Conservation (phyloP, 2,797 vertebrate species). For the Chelon auratus region DNA sequence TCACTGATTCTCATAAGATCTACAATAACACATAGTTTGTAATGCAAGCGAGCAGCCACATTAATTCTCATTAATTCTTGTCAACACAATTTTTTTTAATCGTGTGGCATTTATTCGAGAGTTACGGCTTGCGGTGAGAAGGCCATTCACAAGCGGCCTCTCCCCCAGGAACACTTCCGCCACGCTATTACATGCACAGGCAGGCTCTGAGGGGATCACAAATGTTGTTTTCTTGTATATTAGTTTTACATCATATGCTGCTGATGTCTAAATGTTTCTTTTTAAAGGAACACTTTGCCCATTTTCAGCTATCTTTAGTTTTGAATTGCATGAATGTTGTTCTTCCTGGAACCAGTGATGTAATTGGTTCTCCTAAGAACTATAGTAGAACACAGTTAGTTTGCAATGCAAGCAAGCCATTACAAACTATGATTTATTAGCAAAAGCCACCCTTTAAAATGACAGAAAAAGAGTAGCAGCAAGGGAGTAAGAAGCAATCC, state of each 20-base stretch:
- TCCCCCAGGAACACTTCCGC: slow-evolving; percentile 48
- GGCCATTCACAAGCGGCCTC: slow-evolving; percentile 19
- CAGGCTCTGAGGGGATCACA: slow-evolving; percentile 38
- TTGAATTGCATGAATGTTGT: too few species aligned
- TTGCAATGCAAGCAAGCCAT: too few species aligned
- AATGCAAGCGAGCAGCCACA: slow-evolving; percentile 19
- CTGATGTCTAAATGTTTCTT: slow-evolving; percentile 9
- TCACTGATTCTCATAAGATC: too few species aligned
- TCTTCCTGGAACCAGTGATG: too few species aligned
- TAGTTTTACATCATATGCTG: slow-evolving; percentile 23
- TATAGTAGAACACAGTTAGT: too few species aligned
- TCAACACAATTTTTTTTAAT: slow-evolving; percentile 47
- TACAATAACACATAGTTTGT: too few species aligned
- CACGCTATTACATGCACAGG: slow-evolving; percentile 56
- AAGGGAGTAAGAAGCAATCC: too few species aligned
- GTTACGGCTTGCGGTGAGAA: slow-evolving; percentile 41
- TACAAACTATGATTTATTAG: too few species aligned
- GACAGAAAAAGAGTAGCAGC: too few species aligned
- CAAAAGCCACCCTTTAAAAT: too few species aligned
- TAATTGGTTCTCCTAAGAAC: too few species aligned
- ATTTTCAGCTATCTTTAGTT: too few species aligned
- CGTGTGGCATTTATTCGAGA: slow-evolving; percentile 37
- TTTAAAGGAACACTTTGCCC: neutral
- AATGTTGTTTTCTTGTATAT: slow-evolving; percentile 40
- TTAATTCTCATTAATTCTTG: slow-evolving; percentile 58